Conservation (phyloP, 2,797 vertebrate species). For the Channa striata region DNA sequence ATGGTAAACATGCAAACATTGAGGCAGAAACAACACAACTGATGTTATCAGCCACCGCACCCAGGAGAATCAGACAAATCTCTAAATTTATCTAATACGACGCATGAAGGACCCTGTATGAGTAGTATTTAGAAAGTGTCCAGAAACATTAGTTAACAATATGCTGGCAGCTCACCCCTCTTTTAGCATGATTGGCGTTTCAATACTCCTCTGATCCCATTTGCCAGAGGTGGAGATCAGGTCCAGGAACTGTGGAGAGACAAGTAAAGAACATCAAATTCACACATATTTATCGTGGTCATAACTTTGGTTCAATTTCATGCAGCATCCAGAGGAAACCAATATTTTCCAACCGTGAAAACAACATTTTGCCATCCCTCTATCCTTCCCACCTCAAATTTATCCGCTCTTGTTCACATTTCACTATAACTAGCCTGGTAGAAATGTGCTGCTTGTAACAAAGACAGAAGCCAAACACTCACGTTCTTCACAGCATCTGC, state of each 20-base stretch:
- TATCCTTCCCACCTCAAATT: background rate
- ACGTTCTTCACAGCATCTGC: slow-evolving; percentile 98
- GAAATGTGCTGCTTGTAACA: background rate
- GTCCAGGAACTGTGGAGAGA: slow-evolving; percentile 90
- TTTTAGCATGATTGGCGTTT: slow-evolving; percentile 97
- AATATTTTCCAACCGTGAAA: background rate
- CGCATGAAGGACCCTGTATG: background rate
- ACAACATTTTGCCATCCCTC: background rate
- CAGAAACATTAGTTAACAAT: background rate
- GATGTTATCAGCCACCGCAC: background rate
- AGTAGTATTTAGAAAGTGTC: background rate
- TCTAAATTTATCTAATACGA: background rate
- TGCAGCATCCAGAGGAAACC: background rate
- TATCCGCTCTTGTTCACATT: background rate
- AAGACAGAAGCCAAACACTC: slow-evolving; percentile 71
- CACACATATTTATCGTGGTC: background rate
- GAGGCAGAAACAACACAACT: slow-evolving; percentile 1
- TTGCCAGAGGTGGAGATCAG: slow-evolving; percentile 97
- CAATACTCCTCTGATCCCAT: slow-evolving; percentile 96
- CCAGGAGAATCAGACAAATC: background rate
- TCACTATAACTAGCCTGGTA: too few species aligned
- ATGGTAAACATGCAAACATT: background rate
- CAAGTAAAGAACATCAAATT: slow-evolving; percentile 24
- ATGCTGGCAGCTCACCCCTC: slow-evolving; percentile 89
- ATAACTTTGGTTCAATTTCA: background rate